Percentiles rank a stretch among this genome's conserved stretches.
phyloP scores from a whole-genome alignment of 1,140 invertebrate species.

The Battus philenor region DNA sequence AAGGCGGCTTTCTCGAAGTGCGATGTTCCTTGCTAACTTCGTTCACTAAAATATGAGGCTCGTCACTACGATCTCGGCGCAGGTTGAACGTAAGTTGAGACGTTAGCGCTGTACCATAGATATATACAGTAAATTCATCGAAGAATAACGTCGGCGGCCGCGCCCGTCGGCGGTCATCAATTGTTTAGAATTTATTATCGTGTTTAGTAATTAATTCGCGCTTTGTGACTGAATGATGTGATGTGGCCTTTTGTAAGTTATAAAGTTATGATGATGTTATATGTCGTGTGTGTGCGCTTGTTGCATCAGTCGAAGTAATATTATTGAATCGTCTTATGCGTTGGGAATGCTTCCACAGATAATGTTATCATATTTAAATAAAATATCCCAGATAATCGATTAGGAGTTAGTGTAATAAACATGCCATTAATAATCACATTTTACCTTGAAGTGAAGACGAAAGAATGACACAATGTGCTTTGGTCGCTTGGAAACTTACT shows the following conservation, averaged over 20 bases:
- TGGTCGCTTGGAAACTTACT: constrained; percentile 42
- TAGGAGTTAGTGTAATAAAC: constrained; percentile 49
- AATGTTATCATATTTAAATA: constrained; percentile 46
- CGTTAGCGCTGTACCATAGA: constrained; percentile 45
- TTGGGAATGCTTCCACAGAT: constrained; percentile 49
- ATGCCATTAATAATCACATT: constrained; percentile 56
- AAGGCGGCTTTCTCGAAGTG: constrained; percentile 49
- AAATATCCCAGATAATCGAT: constrained; percentile 46
- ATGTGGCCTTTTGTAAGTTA: constrained; percentile 73
- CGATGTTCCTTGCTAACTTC: constrained; percentile 37
- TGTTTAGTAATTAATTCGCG: constrained; percentile 37
- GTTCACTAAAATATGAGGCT: constrained; percentile 40
- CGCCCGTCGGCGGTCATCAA: constrained; percentile 24
- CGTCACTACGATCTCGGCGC: constrained; percentile 27
- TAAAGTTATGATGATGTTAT: constrained; percentile 50
- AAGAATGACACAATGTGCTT: constrained; percentile 36
- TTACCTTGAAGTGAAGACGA: constrained; percentile 23
- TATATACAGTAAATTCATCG: constrained; percentile 63
- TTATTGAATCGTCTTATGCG: constrained; percentile 44
- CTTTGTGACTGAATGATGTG: constrained; percentile 75
- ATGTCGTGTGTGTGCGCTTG: constrained; percentile 63
- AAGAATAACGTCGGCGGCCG: constrained; percentile 26
- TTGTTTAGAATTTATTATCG: constrained; percentile 39
- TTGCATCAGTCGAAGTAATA: constrained; percentile 51
- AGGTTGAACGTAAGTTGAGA: constrained; percentile 35